Evolutionary conservation across 2,888 invertebrate species (phyloP).

Genomic region (Margaritifera margaritifera): DNA sequence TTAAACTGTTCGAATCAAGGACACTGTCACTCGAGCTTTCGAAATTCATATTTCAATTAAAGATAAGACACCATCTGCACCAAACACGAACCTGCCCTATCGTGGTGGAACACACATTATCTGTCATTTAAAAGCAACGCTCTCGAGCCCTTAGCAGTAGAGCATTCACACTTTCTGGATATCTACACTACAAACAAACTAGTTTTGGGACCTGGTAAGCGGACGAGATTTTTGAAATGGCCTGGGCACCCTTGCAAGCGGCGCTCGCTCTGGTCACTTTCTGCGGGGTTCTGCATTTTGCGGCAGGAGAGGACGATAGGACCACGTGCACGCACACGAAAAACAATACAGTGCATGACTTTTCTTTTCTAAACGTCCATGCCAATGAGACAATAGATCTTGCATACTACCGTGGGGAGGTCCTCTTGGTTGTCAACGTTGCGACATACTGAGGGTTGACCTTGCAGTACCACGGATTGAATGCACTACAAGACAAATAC

Average conservation of each 20-base stretch:
- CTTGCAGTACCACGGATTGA: conserved; percentile 73
- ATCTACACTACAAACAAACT: no score
- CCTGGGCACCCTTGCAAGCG: not conserved
- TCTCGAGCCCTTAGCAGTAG: no score
- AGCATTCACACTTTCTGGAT: no score
- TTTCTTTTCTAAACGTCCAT: conserved; percentile 22
- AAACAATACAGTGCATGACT: conserved; percentile 23
- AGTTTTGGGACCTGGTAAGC: no score
- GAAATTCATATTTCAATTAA: no score
- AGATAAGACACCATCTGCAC: no score
- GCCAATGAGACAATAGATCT: conserved; percentile 23
- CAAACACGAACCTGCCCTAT: no score
- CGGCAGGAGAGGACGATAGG: not conserved
- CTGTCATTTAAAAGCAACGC: no score
- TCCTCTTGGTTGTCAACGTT: conserved; percentile 73
- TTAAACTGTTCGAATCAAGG: no score
- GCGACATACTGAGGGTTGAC: conserved; percentile 75
- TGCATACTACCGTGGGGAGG: conserved; percentile 29
- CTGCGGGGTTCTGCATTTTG: not conserved
- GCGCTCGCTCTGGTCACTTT: not conserved
- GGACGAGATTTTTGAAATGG: no score
- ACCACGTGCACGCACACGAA: conserved; percentile 5
- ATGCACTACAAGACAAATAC: conserved; percentile 73
- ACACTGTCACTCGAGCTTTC: no score
- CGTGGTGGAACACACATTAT: no score